Evolutionary conservation across 2,113 vertebrate species (phyloP).

Genomic region (Tachycineta bicolor): DNA sequence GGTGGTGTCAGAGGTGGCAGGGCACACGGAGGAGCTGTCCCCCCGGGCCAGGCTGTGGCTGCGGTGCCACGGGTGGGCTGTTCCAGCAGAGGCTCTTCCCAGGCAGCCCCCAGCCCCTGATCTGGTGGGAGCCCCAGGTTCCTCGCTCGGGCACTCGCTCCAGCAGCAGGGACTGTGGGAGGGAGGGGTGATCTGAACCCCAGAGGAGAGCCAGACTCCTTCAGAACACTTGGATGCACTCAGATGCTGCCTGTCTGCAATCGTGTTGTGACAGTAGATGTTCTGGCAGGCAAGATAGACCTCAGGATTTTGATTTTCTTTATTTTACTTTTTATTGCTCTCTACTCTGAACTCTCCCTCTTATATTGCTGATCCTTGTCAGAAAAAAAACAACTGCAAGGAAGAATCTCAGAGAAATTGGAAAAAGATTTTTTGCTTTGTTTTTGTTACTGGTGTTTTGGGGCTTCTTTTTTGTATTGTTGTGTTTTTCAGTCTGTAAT

Average conservation of each 20-base stretch:
- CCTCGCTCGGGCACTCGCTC: accelerated
- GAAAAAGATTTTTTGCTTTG: neutral
- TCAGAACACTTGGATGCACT: neutral
- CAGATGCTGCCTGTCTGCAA: neutral
- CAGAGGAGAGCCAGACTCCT: neutral
- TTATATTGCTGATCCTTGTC: neutral
- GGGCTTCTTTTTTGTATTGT: neutral
- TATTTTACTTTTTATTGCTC: neutral
- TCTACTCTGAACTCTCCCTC: neutral
- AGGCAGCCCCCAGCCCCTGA: neutral
- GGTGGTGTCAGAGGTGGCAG: too few relatives aligned
- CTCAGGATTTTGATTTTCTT: neutral
- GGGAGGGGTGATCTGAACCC: too few relatives aligned
- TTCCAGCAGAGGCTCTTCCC: accelerated
- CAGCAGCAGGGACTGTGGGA: neutral
- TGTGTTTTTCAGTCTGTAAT: constrained; percentile 4
- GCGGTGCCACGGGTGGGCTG: accelerated
- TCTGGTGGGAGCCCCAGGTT: accelerated
- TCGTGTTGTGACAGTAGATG: neutral
- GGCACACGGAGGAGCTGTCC: accelerated
- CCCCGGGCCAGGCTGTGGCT: accelerated
- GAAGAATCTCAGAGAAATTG: neutral
- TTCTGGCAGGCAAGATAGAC: neutral
- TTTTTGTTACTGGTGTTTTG: neutral
- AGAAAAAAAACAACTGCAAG: neutral